These are phyloP conservation scores for Tipula lateralis DNA, from an alignment of 2,888 invertebrate species.

Conservation along the genomic window DNA sequence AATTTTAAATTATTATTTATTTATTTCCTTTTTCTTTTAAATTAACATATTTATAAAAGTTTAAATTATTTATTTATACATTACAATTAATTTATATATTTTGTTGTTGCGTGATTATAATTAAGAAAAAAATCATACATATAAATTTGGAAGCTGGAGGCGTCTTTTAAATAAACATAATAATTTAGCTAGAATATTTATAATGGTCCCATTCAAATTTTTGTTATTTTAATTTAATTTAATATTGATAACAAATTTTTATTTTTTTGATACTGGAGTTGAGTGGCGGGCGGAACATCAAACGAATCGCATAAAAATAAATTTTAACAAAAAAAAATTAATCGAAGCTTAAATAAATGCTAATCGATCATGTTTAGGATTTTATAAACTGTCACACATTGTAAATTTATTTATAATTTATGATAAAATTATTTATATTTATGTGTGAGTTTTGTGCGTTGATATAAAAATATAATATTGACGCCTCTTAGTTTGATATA, in stretches of 20 bases:
- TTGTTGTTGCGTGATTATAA: background rate
- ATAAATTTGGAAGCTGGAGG: background rate
- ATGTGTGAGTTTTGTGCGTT: background rate
- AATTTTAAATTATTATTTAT: background rate
- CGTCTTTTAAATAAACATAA: background rate
- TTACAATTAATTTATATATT: background rate
- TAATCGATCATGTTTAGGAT: conserved; percentile 9
- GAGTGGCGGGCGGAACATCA: background rate
- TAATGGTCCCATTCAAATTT: background rate
- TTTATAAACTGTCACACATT: background rate
- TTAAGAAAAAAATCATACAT: background rate
- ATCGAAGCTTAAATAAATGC: background rate
- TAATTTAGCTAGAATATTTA: background rate
- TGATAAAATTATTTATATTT: background rate
- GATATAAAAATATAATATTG: background rate
- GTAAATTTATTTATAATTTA: background rate
- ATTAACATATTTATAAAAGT: background rate
- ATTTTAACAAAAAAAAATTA: background rate
- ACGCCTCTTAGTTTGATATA: background rate
- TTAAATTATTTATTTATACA: background rate
- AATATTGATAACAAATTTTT: background rate
- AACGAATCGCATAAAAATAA: background rate
- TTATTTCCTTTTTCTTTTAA: background rate
- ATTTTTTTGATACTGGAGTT: background rate
- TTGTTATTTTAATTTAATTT: background rate